These are phyloP conservation scores for Cetonia aurata DNA, from an alignment of 2,888 invertebrate genomes.

Conservation along the genomic window DNA sequence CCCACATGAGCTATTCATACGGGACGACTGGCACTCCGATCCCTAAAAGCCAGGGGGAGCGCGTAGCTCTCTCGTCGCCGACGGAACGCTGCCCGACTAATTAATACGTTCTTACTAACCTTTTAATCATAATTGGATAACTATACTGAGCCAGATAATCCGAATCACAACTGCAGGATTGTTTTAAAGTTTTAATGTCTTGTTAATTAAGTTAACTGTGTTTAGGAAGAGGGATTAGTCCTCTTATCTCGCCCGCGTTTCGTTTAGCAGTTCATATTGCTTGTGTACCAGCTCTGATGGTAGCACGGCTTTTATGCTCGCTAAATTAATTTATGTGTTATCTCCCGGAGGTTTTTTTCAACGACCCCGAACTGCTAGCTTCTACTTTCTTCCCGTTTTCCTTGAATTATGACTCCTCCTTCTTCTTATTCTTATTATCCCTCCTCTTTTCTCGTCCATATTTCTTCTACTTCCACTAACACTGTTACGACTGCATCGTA, in stretches of 20 bases:
- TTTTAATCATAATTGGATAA: slow-evolving; percentile 69
- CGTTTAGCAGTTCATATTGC: slow-evolving; percentile 41
- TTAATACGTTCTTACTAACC: slow-evolving; percentile 67
- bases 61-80: neutral
- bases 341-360: neutral
- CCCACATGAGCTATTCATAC: slow-evolving; percentile 49
- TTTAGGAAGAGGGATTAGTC: slow-evolving; percentile 50
- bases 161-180: slow-evolving; percentile 61
- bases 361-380: neutral
- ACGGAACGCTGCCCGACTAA: slow-evolving; percentile 55
- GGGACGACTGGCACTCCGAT: slow-evolving; percentile 44
- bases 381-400: neutral
- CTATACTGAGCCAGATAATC: slow-evolving; percentile 60
- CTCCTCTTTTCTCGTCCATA: neutral
- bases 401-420: neutral
- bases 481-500: too few relatives aligned
- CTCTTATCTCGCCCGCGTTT: slow-evolving; percentile 41
- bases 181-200: slow-evolving; percentile 64
- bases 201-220: slow-evolving; percentile 64
- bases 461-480: too few relatives aligned
- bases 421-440: neutral
- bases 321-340: slow-evolving; percentile 36
- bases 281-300: slow-evolving; percentile 10
- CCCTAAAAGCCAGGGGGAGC: slow-evolving; percentile 49
- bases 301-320: slow-evolving; percentile 29